A percentile compares a stretch with the other conserved stretches of the same genome.
Evolutionary conservation across 2,797 vertebrate species (phyloP).

Genomic region (Pelodytes ibericus): DNA sequence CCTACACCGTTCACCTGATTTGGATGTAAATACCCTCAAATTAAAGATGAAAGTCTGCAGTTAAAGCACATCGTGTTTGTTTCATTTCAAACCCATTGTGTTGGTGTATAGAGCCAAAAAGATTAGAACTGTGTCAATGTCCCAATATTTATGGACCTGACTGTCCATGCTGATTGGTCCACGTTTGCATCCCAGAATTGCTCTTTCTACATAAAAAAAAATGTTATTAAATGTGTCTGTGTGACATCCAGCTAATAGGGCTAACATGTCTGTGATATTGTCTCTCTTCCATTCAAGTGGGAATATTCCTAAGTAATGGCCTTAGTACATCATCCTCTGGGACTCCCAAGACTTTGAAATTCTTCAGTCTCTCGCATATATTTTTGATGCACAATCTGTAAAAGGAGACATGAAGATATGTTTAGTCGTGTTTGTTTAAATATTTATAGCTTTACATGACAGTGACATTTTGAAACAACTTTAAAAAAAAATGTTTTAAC

Average conservation of each 20-base stretch:
- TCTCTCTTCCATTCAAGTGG: neutral
- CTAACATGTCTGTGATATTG: neutral
- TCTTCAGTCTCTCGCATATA: neutral
- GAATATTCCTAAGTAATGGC: neutral
- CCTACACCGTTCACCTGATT: no score
- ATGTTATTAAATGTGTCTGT: no score
- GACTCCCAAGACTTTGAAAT: neutral
- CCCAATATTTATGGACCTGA: no score
- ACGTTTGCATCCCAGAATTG: no score
- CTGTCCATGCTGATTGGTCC: no score
- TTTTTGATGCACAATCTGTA: conserved; percentile 6
- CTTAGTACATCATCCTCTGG: neutral
- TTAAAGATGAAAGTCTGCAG: no score
- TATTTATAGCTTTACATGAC: conserved; percentile 7
- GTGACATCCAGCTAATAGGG: neutral
- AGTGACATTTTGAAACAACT: neutral
- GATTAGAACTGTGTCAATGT: no score
- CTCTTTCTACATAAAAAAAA: no score
- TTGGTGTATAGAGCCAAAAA: no score
- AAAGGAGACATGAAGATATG: neutral
- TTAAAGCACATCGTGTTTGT: no score
- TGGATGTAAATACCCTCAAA: no score
- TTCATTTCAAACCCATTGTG: no score
- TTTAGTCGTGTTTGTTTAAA: neutral
- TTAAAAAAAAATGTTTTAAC: neutral